Percentiles rank a stretch among this genome's conserved stretches.
Evolutionary conservation across 2,888 invertebrate species (phyloP).

Genomic region (Drosophila mercatorum): DNA sequence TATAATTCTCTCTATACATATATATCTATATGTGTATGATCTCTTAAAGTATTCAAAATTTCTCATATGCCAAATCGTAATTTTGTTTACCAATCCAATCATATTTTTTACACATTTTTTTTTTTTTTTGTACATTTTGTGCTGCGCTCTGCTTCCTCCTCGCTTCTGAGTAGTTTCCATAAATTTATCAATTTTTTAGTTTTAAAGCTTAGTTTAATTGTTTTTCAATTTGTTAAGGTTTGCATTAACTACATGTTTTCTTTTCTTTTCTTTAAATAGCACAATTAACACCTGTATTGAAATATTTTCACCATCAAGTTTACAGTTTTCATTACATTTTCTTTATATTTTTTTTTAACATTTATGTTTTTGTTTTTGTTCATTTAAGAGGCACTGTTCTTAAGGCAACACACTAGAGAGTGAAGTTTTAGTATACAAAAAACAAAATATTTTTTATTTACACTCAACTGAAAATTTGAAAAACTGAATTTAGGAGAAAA

Average conservation of each 20-base stretch:
- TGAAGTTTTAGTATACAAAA: conserved; percentile 85
- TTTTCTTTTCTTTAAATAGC: conserved; percentile 63
- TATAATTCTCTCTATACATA: conserved; percentile 25
- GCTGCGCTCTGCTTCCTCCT: conserved; percentile 50
- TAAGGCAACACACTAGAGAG: conserved; percentile 91
- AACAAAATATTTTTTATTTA: conserved; percentile 58
- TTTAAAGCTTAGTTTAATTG: conserved; percentile 44
- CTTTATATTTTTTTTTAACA: conserved; percentile 41
- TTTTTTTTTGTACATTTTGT: conserved; percentile 68
- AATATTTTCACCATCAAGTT: conserved; percentile 71
- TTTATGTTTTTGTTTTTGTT: conserved; percentile 39
- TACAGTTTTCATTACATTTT: conserved; percentile 31
- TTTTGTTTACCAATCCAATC: conserved; percentile 41
- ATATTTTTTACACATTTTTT: neutral
- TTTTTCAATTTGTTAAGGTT: conserved; percentile 40
- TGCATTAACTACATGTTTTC: conserved; percentile 54
- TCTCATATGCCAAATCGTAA: conserved; percentile 51
- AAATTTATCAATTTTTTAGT: conserved; percentile 16
- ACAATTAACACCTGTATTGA: conserved; percentile 77
- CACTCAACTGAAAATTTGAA: conserved; percentile 43
- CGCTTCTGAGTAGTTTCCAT: conserved; percentile 26
- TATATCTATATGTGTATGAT: conserved; percentile 22
- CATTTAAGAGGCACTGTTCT: conserved; percentile 90
- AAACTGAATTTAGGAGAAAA: conserved; percentile 39
- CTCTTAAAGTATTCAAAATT: conserved; percentile 29